A percentile compares a stretch with the other conserved stretches of the same genome.
Conservation (phyloP, 2,888 invertebrate genomes). For the Cephus sareptanus region DNA sequence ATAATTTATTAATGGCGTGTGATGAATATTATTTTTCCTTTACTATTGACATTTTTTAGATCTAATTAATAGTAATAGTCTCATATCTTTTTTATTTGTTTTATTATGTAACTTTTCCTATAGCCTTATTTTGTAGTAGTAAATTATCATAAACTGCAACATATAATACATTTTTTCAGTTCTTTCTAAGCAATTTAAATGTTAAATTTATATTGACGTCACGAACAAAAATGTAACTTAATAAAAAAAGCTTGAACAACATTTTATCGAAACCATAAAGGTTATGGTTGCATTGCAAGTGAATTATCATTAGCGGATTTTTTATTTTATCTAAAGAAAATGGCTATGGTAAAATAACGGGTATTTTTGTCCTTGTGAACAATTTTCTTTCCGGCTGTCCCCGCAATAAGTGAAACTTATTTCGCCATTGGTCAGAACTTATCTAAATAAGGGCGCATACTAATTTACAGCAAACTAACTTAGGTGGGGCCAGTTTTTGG, state of each 20-base stretch:
- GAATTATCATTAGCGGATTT: not conserved
- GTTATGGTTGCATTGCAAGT: not conserved
- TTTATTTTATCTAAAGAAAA: not conserved
- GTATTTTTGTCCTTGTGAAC: not conserved
- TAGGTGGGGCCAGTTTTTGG: not conserved
- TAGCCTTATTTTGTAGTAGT: not conserved
- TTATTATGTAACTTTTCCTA: no score
- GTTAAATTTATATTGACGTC: no score
- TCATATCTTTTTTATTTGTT: no score
- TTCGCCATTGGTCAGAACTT: not conserved
- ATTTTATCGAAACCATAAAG: not conserved
- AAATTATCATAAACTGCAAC: not conserved
- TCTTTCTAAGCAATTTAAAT: no score
- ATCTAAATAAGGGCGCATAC: not conserved
- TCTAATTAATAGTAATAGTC: no score
- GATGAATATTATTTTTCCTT: no score
- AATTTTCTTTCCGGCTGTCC: not conserved
- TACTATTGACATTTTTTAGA: no score
- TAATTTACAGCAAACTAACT: not conserved
- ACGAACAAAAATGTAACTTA: no score
- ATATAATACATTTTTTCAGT: no score
- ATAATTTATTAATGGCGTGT: no score
- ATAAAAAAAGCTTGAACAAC: not conserved
- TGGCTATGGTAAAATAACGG: not conserved
- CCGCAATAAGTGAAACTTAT: not conserved